A percentile compares a stretch with the other conserved stretches of the same genome.
Evolutionary conservation across 2,888 invertebrate species (phyloP).

Genomic region (Ceratothoa steindachneri): DNA sequence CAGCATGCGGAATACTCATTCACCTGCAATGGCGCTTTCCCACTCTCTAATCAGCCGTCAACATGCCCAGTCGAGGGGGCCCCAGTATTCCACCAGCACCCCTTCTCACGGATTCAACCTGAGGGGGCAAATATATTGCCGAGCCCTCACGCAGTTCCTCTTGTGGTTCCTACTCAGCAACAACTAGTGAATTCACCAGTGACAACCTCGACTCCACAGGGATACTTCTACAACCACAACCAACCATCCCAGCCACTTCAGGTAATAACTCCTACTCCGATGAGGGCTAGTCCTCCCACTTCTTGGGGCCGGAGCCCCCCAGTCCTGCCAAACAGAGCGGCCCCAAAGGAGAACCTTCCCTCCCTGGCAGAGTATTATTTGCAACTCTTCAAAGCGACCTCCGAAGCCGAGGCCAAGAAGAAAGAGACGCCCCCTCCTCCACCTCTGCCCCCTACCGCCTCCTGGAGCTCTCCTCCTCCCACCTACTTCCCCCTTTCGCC

Average conservation of each 20-base stretch:
- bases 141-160: background rate
- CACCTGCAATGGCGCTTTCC: background rate
- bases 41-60: background rate
- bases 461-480: constrained; percentile 13
- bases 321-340: constrained; percentile 16
- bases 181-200: background rate
- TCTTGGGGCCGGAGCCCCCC: background rate
- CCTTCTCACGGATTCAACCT: background rate
- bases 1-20: background rate
- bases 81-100: background rate
- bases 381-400: constrained; percentile 39
- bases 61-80: background rate
- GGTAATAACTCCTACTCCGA: background rate
- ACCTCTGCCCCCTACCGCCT: constrained; percentile 20
- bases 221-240: background rate
- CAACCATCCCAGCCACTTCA: too few relatives aligned
- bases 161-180: background rate
- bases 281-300: background rate
- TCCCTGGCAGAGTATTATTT: constrained; percentile 45
- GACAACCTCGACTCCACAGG: background rate
- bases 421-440: constrained; percentile 7
- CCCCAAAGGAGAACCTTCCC: constrained; percentile 26
- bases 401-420: constrained; percentile 21
- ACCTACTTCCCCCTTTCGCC: constrained; percentile 41
- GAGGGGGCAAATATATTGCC: background rate